Evolutionary conservation across 2,113 vertebrate species (phyloP), one percentile per base, ranked within the genome.

Genomic region (Sinocyclocheilus anophthalmus): DNA sequence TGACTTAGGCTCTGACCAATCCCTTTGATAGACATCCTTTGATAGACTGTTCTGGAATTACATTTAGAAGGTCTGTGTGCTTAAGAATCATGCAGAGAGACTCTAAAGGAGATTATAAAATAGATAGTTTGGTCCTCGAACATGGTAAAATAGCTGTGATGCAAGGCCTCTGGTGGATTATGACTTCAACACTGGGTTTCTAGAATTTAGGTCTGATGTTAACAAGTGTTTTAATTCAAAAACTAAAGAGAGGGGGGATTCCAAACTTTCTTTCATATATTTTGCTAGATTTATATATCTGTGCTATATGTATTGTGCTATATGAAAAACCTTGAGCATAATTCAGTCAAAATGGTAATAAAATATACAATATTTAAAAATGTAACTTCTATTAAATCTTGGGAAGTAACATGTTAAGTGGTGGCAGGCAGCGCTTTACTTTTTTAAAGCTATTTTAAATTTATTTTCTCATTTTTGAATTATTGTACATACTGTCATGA

Each of bases 1-100:
- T 16, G 96, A 95, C 2, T 94, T 92, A 89, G 88, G 95, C 86
- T 96, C 96, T 39, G 93, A 89, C 96, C 96, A 96, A 16, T 95
- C 95, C 73, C 92, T 90, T 53, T 18, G 14, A 55, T 55, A 55
- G 53, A 93, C 90, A 69, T 96, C 94, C 91, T 93, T 92, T 42
- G 82, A 90, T 24, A 85, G 50, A 48, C 88, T 53, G 80, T 87
- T 90, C 94, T 94, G 86, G 30, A 79, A 26, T 84, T 50, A 87
- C 18, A 87, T 53, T 81, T 7, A 85, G 78, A 76, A 18, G 6
- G 65, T 18, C 26, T 33, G 26, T 69, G 53, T 26, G 16, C 82
- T 61, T 70, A 2, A 70, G 5, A 76, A 20, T 18, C 16, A 77
- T 9, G 24, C 9, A 77, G 9, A 33, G 9, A 18, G 26, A 11